These are phyloP conservation scores for Copidosoma aretas DNA, from an alignment of 2,888 invertebrate species.

Conservation along the genomic window DNA sequence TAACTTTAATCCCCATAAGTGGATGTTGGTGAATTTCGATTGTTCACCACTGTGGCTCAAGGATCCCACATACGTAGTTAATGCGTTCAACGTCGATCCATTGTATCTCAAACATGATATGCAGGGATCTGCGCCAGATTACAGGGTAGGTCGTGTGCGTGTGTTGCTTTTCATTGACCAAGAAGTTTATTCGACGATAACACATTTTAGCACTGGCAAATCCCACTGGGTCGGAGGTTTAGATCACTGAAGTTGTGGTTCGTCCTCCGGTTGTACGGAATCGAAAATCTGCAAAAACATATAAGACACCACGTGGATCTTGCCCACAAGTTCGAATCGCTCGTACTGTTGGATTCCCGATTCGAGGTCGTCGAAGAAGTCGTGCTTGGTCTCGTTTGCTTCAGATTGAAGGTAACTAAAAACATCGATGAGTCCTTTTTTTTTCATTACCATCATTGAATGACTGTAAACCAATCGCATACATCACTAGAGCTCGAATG, in stretches of 20 bases:
- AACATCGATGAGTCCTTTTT: background rate
- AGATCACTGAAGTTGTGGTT: conserved; percentile 95
- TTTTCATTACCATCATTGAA: background rate
- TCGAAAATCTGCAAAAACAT: conserved; percentile 84
- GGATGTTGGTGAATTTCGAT: conserved; percentile 99
- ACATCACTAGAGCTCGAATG: conserved; percentile 72
- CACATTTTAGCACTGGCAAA: conserved; percentile 84
- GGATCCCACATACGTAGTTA: conserved; percentile 86
- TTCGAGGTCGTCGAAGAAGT: conserved; percentile 92
- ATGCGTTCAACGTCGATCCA: conserved; percentile 97
- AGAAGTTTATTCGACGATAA: too few species aligned
- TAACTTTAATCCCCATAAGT: conserved; percentile 99
- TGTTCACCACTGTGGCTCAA: conserved; percentile 98
- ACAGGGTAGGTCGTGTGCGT: conserved; percentile 67
- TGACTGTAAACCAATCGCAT: background rate
- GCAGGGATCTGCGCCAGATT: conserved; percentile 89
- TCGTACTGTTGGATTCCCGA: conserved; percentile 77
- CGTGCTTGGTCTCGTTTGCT: conserved; percentile 95
- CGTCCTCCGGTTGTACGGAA: conserved; percentile 87
- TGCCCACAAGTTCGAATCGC: conserved; percentile 85
- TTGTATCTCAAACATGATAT: conserved; percentile 93
- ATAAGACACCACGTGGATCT: conserved; percentile 85
- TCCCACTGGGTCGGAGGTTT: conserved; percentile 91
- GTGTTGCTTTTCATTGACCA: too few species aligned
- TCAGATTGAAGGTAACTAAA: conserved; percentile 77